Conservation (phyloP, 2,888 invertebrate species). For the Rhagophthalmus giganteus region DNA sequence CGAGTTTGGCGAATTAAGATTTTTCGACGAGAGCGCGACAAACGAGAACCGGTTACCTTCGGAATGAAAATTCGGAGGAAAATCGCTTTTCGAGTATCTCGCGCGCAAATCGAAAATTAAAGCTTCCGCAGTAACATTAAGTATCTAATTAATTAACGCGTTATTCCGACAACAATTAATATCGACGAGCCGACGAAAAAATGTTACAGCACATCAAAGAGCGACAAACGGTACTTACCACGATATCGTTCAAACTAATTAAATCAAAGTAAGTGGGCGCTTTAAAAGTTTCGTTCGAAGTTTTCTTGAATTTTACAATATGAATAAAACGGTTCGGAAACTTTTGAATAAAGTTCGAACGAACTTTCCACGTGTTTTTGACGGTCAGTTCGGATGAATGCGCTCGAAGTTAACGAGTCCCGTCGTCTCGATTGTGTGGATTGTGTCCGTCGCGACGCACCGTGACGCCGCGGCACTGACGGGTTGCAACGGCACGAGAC, state of each 20-base stretch:
- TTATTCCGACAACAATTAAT: too few relatives aligned
- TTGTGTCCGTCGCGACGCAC: conserved; percentile 22
- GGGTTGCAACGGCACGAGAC: conserved; percentile 32
- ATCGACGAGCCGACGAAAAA: too few relatives aligned
- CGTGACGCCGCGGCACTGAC: conserved; percentile 35
- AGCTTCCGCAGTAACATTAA: too few relatives aligned
- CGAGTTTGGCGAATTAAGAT: too few relatives aligned
- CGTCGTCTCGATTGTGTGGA: conserved; percentile 1
- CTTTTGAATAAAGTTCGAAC: not conserved
- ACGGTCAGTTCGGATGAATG: conserved; percentile 5
- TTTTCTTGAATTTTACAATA: conserved; percentile 2
- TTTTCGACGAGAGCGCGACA: too few relatives aligned
- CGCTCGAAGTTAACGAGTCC: conserved; percentile 7
- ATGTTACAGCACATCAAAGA: too few relatives aligned
- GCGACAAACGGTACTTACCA: conserved; percentile 1
- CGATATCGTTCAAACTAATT: not conserved
- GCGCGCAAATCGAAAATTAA: too few relatives aligned
- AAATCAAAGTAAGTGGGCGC: not conserved
- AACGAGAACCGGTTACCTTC: too few relatives aligned
- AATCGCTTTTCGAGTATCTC: too few relatives aligned
- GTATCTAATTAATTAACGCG: too few relatives aligned
- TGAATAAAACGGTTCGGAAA: conserved; percentile 1
- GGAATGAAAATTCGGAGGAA: too few relatives aligned
- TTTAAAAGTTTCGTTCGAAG: not conserved
- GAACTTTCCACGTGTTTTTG: conserved; percentile 13